phyloP scores from a whole-genome alignment of 2,797 vertebrate genomes.

The Lacerta agilis region DNA sequence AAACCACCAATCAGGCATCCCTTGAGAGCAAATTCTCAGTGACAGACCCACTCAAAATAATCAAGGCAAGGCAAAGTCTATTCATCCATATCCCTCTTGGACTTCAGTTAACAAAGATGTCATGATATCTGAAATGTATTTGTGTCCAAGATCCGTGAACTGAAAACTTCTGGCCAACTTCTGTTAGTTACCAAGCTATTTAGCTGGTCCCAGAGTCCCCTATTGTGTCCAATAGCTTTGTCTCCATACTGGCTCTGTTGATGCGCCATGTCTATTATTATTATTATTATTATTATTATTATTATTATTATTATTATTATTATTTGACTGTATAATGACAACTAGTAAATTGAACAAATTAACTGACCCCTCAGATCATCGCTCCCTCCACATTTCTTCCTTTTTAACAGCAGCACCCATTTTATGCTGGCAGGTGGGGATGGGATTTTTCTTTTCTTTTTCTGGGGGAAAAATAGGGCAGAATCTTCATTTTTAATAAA shows the following conservation, averaged over 20 bases:
- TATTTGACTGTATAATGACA: constrained; percentile 59
- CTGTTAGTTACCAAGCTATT: neutral
- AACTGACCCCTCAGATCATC: constrained; percentile 54
- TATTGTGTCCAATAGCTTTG: fast-evolving
- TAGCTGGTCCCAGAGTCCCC: neutral
- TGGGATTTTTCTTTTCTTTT: constrained; percentile 44
- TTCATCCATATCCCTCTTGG: neutral
- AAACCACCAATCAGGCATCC: neutral
- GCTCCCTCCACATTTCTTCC: neutral
- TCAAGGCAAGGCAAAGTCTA: neutral
- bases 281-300: too few relatives aligned
- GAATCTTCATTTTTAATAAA: constrained; percentile 74
- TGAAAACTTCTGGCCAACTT: neutral
- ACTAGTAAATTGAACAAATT: constrained; percentile 69
- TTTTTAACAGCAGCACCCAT: constrained; percentile 38
- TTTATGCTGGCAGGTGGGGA: constrained; percentile 57
- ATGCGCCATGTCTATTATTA: neutral
- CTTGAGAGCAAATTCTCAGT: neutral
- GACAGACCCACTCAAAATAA: neutral
- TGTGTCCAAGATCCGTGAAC: too few relatives aligned
- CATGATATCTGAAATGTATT: neutral
- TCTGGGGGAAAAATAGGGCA: constrained; percentile 20
- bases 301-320: too few relatives aligned
- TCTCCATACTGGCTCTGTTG: neutral
- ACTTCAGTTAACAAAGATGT: neutral